phyloP scores from a whole-genome alignment of 2,888 invertebrate genomes.

The Baccha elongata region DNA sequence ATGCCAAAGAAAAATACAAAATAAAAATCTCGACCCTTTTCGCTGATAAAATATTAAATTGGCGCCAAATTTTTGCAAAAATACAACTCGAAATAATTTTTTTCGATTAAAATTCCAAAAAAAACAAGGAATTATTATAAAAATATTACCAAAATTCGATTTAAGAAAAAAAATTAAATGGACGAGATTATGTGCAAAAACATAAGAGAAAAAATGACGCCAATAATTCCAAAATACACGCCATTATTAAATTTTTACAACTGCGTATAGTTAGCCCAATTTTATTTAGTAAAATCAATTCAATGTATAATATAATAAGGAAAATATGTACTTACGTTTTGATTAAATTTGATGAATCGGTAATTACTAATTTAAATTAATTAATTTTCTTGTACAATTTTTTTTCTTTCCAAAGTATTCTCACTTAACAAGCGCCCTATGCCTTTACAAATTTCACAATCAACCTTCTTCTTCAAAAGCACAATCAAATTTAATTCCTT shows the following conservation, averaged over 20 bases:
- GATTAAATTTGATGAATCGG: constrained; percentile 9
- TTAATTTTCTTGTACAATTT: constrained; percentile 3
- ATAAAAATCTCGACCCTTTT: neutral
- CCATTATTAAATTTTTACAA: constrained; percentile 53
- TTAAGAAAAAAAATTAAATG: neutral
- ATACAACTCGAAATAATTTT: constrained; percentile 1
- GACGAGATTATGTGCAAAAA: constrained; percentile 8
- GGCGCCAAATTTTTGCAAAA: constrained; percentile 48
- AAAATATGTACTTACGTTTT: constrained; percentile 5
- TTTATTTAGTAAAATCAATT: neutral
- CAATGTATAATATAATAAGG: neutral
- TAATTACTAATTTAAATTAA: constrained; percentile 8
- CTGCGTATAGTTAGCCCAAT: neutral
- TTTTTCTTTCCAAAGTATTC: neutral
- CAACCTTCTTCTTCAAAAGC: constrained; percentile 5
- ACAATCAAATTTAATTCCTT: constrained; percentile 21
- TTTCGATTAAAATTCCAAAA: constrained; percentile 24
- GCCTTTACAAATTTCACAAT: no score
- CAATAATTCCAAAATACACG: constrained; percentile 56
- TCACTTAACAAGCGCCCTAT: constrained; percentile 1
- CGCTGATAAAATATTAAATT: constrained; percentile 12
- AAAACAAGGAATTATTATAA: constrained; percentile 22
- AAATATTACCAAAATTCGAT: constrained; percentile 6
- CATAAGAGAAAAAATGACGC: constrained; percentile 50
- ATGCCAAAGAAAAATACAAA: neutral